These are phyloP conservation scores for Ypsolopha scabrella DNA, from an alignment of 2,888 invertebrate genomes.

Conservation along the genomic window DNA sequence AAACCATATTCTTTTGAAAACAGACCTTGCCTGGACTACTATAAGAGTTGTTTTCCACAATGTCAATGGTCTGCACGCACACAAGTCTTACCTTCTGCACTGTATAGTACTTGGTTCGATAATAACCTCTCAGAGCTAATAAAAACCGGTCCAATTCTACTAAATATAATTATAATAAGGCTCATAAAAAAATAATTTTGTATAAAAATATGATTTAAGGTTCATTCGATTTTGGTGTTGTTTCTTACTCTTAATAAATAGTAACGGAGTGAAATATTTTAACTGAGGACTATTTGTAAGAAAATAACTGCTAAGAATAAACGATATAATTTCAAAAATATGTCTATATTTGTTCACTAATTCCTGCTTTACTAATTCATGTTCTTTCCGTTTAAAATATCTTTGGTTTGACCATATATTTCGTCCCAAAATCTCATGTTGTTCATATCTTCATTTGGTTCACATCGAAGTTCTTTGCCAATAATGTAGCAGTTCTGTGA, in stretches of 20 bases:
- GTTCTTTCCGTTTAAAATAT: constrained; percentile 6
- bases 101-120: no score
- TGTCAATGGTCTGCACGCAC: no score
- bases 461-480: constrained; percentile 31
- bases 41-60: no score
- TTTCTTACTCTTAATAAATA: no score
- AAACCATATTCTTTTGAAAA: no score
- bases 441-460: constrained; percentile 24
- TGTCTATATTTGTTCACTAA: neutral
- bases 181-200: neutral
- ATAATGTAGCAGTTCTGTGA: constrained; percentile 40
- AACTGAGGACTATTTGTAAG: constrained; percentile 7
- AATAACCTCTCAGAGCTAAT: no score
- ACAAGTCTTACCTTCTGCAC: no score
- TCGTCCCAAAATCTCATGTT: constrained; percentile 49
- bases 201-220: no score
- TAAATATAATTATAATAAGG: no score
- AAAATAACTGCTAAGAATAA: constrained; percentile 8
- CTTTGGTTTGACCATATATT: constrained; percentile 25
- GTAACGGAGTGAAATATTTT: neutral
- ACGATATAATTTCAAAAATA: neutral
- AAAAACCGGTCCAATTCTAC: no score
- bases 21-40: no score
- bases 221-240: no score
- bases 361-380: neutral